These are phyloP conservation scores for Periophthalmus modestus DNA, from an alignment of 2,113 vertebrate genomes.

Conservation along the genomic window DNA sequence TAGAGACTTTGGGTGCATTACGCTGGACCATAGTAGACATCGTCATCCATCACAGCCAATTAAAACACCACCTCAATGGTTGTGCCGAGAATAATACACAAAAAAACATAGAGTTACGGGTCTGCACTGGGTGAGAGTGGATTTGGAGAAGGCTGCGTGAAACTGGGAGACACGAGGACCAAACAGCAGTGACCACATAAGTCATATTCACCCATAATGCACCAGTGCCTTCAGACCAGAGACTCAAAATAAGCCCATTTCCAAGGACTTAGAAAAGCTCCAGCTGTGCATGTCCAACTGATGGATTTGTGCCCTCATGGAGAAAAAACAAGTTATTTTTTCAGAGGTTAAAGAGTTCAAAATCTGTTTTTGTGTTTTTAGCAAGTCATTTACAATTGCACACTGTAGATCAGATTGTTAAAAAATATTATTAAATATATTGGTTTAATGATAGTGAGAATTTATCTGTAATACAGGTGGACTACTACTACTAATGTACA, in stretches of 20 bases:
- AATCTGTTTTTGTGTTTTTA: background rate
- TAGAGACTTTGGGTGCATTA: constrained; percentile 20
- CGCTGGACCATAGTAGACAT: background rate
- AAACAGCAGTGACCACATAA: constrained; percentile 5
- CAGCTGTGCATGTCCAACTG: background rate
- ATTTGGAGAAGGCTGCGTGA: background rate
- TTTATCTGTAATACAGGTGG: too few species aligned
- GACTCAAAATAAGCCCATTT: constrained; percentile 3
- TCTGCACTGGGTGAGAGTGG: constrained; percentile 2
- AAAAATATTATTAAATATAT: too few species aligned
- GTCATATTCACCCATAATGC: constrained; percentile 8
- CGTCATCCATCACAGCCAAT: constrained; percentile 24
- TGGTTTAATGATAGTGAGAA: too few species aligned
- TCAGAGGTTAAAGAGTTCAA: background rate
- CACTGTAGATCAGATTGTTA: too few species aligned
- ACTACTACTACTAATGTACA: too few species aligned
- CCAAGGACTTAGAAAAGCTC: constrained; percentile 4
- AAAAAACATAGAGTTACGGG: background rate
- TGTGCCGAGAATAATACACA: constrained; percentile 10
- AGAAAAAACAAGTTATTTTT: background rate
- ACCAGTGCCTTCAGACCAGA: background rate
- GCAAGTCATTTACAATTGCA: background rate
- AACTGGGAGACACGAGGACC: background rate
- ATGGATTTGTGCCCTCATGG: background rate
- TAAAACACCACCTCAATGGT: constrained; percentile 3